Evolutionary conservation across 1,140 invertebrate genomes (phyloP), one percentile per base, ranked within the genome.

Genomic region (Megathymus violae): DNA sequence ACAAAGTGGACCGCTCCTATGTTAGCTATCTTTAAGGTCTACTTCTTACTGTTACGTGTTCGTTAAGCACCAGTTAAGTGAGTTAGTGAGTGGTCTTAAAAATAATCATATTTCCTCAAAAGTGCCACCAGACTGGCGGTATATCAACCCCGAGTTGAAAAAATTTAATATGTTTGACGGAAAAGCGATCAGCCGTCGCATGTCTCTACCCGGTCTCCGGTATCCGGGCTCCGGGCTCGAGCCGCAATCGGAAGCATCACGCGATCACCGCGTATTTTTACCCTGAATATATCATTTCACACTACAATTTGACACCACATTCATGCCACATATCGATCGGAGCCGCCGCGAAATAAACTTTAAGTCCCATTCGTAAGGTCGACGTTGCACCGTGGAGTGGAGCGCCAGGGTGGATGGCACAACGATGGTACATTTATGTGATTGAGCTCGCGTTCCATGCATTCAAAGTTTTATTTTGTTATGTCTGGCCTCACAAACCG

Each of bases 271-370:
- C 67, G 71, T 71, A 73, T 72, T 75, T 74, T 71, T 67, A 64
- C 67, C 67, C 64, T 69, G 76, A 78, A 85, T 87, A 87, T 84
- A 84, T 85, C 82, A 83, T 85, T 83, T 88, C 74, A 85, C 85
- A 88, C 82, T 83, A 83, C 72, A 69, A 78, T 76, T 80, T 79
- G 68, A 85, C 82, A 81, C 83, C 73, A 71, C 71, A 74, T 76
- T 78, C 69, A 73, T 73, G 48, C 68, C 68, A 62, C 70, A 71
- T 60, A 54, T 65, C 62, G 48, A 44, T 27, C n/a, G 14, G 9
- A 7, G 31, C 6, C 17, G 51, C 62, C 60, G 51, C 1, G 69
- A 74, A 65, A 52, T 67, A 34, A 64, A 75, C 76, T 73, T 27
- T 71, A 71, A 59, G 15, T 15, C 46, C 34, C 34, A 40, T 38